Base-by-base conservation (phyloP, 2,888 invertebrate species). In the Lasioglossum leucozonium region DNA sequence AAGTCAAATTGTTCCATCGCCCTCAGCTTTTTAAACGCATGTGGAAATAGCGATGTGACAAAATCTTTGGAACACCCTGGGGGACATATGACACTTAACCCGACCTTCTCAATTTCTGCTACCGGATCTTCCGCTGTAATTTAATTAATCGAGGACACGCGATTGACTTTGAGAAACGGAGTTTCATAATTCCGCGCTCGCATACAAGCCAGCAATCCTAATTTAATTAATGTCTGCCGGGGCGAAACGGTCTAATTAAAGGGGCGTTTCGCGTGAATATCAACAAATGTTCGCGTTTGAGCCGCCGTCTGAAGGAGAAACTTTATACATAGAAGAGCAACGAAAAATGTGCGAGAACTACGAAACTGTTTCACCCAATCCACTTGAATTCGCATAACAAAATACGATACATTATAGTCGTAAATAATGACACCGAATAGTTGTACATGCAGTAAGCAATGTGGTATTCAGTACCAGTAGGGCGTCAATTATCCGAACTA, bases 171-270 rank as follows among this genome's bases (percentile, higher is more conserved):
- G 72, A 44, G 51, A 30, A 65, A 73, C 62, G 44, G 51, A 58
- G 77, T 16, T 79, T 73, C 72, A 72, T 67, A 79, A 76, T 79
- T 79, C 42, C 18, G 44, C 37, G 5, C 44, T 22, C 4, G 3
- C 37, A 37, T 44, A 73, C 65, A 40, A 42, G 65, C 51, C 44
- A 75, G 78, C 58, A 75, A 71, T 69, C 22, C 44, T 42, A 40
- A 47, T 78, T 82, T 78, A 82, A 82, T 82, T 82, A 82, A 82
- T 78, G 34, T 58, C 18, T 26, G 30, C 40, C 69, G 13, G 71
- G 42, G 73, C 13, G n/a, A 51, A 81, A 72, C 13, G 13, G 67
- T 44, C 65, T 30, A 34, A 65, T 30, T 65, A 22, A 26, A 5
- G 6, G 18, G n/a, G 30, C 40, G 37, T 71, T 65, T 37, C 67